These are phyloP conservation scores for Catocala sponsa DNA, from an alignment of 2,888 invertebrate genomes.

Conservation along the genomic window DNA sequence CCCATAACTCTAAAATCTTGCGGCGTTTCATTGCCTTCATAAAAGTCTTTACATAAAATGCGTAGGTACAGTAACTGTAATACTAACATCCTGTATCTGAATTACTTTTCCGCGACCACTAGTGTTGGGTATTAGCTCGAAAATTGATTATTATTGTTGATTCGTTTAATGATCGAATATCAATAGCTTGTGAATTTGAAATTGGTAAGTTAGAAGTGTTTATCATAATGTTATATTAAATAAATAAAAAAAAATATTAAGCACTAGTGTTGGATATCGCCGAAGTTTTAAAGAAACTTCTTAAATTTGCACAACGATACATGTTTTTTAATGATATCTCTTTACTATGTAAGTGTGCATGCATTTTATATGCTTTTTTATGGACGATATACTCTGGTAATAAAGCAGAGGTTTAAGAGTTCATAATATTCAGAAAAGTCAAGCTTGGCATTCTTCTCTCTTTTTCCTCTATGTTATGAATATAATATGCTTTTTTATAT, in stretches of 20 bases:
- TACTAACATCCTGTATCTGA: conserved; percentile 42
- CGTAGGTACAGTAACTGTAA: conserved; percentile 45
- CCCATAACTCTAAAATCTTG: conserved; percentile 65
- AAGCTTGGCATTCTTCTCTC: conserved; percentile 4
- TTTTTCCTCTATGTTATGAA: conserved; percentile 1
- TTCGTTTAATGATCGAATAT: background rate
- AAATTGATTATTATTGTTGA: background rate
- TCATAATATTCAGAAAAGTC: conserved; percentile 18
- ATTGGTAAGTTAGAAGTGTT: too few relatives aligned
- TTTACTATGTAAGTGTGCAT: conserved; percentile 1
- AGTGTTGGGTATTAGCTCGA: conserved; percentile 31
- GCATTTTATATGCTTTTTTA: conserved; percentile 12
- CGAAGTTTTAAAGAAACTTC: background rate
- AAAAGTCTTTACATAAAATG: conserved; percentile 62
- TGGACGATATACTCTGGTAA: conserved; percentile 17
- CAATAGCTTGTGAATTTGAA: too few relatives aligned
- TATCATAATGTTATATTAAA: too few relatives aligned
- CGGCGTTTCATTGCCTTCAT: conserved; percentile 67
- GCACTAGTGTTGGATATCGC: too few relatives aligned
- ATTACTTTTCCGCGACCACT: conserved; percentile 28
- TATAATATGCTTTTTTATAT: background rate
- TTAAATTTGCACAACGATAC: conserved; percentile 4
- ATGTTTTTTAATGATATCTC: conserved; percentile 16
- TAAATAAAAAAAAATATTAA: too few relatives aligned
- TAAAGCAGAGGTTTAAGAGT: conserved; percentile 18